Evolutionary conservation across 1,140 invertebrate species (phyloP), one percentile per base, ranked within the genome.

Genomic region (Dinoponera quadriceps): DNA sequence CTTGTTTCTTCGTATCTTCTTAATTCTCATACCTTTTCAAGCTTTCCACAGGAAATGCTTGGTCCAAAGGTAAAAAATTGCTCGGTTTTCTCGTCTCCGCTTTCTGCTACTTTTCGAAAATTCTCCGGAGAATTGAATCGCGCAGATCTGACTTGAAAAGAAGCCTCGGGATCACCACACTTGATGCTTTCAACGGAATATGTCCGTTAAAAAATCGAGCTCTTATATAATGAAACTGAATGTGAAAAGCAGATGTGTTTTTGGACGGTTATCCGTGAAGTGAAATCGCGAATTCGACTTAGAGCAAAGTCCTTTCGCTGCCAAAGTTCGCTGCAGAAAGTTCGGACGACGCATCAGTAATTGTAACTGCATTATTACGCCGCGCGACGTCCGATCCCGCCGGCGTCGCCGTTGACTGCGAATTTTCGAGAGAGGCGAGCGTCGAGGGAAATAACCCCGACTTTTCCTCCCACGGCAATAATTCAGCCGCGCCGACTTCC

Each of bases 391-490:
- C 75, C 65, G 63, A 78, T 78, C 66, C 49, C 13, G n/a, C 59
- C 75, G 49, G 57, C 62, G 48, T 68, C 62, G 74, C 54, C 62
- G 38, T 44, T 44, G 48, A 33, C 63, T 68, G 63, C 63, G 51
- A 69, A 69, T 68, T 55, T 78, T 69, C 63, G 25, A 44, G 60
- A 44, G 44, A 22, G 62, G 60, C 60, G 44, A 22, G 62, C 29
- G 63, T 13, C 75, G 49, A 5, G 51, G 63, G 75, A 57, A 69
- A 69, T 78, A 69, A 68, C 18, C 44, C 49, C 16, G 51, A 78
- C 63, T 69, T 78, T 68, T 69, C 63, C 22, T 69, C 75, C 33
- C 75, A 33, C 51, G 69, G 75, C 51, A 80, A 80, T 71, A 80
- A 80, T 68, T 71, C 75, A 55, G 65, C 33, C 75, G 54, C 33